Percentiles rank a stretch among this genome's conserved stretches.
Conservation (phyloP, 2,113 vertebrate species). For the Brachionichthys hirsutus region DNA sequence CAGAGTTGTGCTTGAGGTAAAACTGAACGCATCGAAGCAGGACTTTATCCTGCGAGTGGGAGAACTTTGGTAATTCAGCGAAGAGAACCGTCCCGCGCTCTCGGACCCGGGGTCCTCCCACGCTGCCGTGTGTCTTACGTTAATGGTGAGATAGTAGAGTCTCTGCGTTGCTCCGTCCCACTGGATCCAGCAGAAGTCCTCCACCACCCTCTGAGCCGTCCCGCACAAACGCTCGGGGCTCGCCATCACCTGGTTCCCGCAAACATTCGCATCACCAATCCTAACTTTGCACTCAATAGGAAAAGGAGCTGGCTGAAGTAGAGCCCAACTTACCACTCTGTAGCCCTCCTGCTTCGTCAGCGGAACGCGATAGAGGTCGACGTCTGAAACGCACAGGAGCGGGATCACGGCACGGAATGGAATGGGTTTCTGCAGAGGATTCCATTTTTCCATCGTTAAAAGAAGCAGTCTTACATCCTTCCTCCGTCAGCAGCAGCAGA, state of each 20-base stretch:
- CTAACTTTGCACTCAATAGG: conserved; percentile 7
- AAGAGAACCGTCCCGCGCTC: no score
- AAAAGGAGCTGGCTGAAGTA: background rate
- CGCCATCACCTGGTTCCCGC: conserved; percentile 81
- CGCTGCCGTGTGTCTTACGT: conserved; percentile 70
- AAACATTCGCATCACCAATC: conserved; percentile 36
- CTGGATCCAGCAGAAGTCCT: conserved; percentile 91
- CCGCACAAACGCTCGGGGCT: conserved; percentile 81
- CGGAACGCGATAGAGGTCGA: conserved; percentile 85
- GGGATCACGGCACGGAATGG: no score
- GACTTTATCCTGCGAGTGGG: conserved; percentile 75
- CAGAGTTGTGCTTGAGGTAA: conserved; percentile 80
- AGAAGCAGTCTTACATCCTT: conserved; percentile 84
- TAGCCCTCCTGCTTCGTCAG: conserved; percentile 83
- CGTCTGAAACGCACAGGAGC: conserved; percentile 77
- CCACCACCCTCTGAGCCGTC: conserved; percentile 78
- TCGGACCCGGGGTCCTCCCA: background rate
- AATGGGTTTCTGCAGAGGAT: no score
- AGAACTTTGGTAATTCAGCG: background rate
- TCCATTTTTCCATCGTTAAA: background rate
- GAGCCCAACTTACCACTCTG: conserved; percentile 82
- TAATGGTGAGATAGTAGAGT: conserved; percentile 84
- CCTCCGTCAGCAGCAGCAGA: conserved; percentile 89
- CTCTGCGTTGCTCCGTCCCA: conserved; percentile 90
- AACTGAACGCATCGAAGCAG: conserved; percentile 91